A percentile compares a stretch with the other conserved stretches of the same genome.
These are phyloP conservation scores for Trinectes maculatus DNA, from an alignment of 2,113 vertebrate species.

Conservation along the genomic window DNA sequence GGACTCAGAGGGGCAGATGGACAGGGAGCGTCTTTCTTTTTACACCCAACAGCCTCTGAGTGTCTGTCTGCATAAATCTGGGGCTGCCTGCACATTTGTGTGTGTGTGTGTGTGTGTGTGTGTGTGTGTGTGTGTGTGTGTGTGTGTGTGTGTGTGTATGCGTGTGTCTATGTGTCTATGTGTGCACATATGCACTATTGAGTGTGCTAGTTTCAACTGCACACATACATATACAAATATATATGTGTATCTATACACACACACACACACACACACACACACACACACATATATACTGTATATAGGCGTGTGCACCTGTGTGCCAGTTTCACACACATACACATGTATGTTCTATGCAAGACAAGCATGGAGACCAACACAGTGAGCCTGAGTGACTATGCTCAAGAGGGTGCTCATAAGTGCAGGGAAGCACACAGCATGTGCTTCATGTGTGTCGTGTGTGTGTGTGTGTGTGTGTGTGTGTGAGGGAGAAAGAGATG, in stretches of 20 bases:
- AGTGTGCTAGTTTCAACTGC: no score
- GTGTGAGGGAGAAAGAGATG: not conserved
- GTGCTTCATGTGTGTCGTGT: not conserved
- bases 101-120: slow-evolving; percentile 17
- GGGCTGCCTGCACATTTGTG: slow-evolving; percentile 19
- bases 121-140: not conserved
- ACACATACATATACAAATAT: no score
- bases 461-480: slow-evolving; percentile 4
- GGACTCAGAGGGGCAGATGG: slow-evolving; percentile 62
- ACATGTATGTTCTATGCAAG: not conserved
- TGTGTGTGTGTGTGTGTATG: not conserved
- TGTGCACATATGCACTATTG: no score
- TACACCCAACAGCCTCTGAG: slow-evolving; percentile 30
- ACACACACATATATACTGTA: no score
- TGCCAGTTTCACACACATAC: no score
- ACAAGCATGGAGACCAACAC: not conserved
- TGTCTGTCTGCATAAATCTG: slow-evolving; percentile 20
- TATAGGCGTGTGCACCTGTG: no score
- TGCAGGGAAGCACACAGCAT: slow-evolving; percentile 1
- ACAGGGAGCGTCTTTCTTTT: slow-evolving; percentile 40
- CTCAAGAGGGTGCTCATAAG: not conserved
- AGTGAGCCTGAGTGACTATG: slow-evolving; percentile 16
- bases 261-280: no score
- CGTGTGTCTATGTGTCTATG: not conserved
- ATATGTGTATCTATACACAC: no score